Evolutionary conservation across 2,888 invertebrate genomes (phyloP), one percentile per base, ranked within the genome.

Genomic region (Plemyria rubiginata): DNA sequence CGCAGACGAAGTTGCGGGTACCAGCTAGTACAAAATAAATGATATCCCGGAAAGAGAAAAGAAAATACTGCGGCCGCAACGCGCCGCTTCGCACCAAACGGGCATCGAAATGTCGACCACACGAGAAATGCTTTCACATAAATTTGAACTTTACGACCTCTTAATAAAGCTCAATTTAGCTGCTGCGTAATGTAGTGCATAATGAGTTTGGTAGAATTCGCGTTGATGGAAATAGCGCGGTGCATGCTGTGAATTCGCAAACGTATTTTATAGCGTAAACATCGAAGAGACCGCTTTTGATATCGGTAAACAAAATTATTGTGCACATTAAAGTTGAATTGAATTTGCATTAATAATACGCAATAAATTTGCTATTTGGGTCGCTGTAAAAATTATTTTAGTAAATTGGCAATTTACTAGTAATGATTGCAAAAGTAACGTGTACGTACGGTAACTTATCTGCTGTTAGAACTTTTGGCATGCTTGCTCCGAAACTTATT

Each of bases 51-150:
- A 59, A 66, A 63, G 82, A 78, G 11, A 80, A 73, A 68, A 68
- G 71, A 70, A 79, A 79, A 66, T 81, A 82, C 77, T 70, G 72
- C 72, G 73, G 68, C 76, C 77, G 73, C 79, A 45, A 75, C 68
- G 70, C 36, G 11, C 36, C 36, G 36, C 79, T 78, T 75, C 74
- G 73, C 74, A 71, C 73, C 76, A 74, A 78, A 79, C 76, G 77
- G 70, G 70, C 74, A 77, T 77, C 69, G 72, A 76, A 76, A 54
- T 56, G 54, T 38, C 55, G 57, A 54, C 62, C 61, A 56, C 69
- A 63, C 60, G 11, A 60, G 43, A 59, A 61, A 59, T 29, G 46
- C 48, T 16, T 29, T 54, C 13, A 52, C 55, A 54, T 46, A 41
- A 65, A 22, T 52, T 50, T 45, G 53, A 60, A 60, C 52, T 58